A percentile compares a stretch with the other conserved stretches of the same genome.
Conservation (phyloP, 2,113 vertebrate species). For the Raja brachyura region DNA sequence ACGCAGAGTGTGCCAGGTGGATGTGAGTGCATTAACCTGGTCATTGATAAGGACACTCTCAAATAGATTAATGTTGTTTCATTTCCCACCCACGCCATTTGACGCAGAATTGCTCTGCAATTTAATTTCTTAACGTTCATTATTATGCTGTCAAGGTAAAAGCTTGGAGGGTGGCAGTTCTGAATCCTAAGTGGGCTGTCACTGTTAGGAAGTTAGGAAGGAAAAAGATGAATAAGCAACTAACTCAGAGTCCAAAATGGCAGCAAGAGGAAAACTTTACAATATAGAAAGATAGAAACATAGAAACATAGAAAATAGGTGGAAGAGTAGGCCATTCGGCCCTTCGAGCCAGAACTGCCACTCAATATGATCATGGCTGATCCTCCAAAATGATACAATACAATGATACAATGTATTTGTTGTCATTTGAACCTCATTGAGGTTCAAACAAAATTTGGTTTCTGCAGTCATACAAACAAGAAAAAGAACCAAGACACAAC, state of each 20-base stretch:
- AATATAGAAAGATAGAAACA: no score
- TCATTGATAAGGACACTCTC: background rate
- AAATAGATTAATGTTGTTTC: slow-evolving; percentile 4
- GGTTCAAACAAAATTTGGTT: no score
- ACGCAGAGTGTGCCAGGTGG: background rate
- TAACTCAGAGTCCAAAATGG: background rate
- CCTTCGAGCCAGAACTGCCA: no score
- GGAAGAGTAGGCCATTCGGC: no score
- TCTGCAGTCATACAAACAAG: no score
- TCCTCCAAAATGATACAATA: no score
- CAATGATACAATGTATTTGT: no score
- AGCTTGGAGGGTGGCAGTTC: background rate
- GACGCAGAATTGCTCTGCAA: background rate
- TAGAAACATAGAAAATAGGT: no score
- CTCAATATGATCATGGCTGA: no score
- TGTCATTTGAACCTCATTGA: no score
- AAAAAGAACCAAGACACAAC: no score
- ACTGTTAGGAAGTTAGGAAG: background rate
- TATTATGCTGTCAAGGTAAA: background rate
- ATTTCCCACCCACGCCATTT: background rate
- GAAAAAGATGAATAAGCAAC: background rate
- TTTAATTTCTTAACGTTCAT: slow-evolving; percentile 13
- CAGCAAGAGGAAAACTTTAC: background rate
- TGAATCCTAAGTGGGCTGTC: background rate
- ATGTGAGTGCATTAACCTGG: background rate